Evolutionary conservation across 2,888 invertebrate species (phyloP).

Genomic region (Agonopterix arenella): DNA sequence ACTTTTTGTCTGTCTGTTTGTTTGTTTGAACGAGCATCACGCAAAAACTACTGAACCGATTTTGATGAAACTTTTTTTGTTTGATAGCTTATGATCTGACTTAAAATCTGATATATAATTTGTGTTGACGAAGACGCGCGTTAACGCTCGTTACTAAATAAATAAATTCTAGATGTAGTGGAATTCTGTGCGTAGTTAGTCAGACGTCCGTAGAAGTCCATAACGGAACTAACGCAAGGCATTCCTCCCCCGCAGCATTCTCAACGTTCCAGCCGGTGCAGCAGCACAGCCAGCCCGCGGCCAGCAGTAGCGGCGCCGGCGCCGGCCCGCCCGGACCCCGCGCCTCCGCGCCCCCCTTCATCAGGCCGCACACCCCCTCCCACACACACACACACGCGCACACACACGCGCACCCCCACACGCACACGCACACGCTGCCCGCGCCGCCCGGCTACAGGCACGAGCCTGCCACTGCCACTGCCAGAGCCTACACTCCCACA

Average conservation of each 20-base stretch:
- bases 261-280: constrained; percentile 30
- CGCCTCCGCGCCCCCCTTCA: not conserved
- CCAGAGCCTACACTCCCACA: constrained; percentile 12
- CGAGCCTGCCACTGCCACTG: constrained; percentile 14
- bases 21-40: too few relatives aligned
- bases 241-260: constrained; percentile 35
- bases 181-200: too few relatives aligned
- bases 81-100: too few relatives aligned
- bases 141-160: too few relatives aligned
- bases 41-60: too few relatives aligned
- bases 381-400: not conserved
- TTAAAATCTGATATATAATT: too few relatives aligned
- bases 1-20: too few relatives aligned
- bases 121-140: too few relatives aligned
- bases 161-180: too few relatives aligned
- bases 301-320: not conserved
- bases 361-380: not conserved
- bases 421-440: constrained; percentile 6
- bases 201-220: too few relatives aligned
- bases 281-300: not conserved
- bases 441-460: constrained; percentile 5
- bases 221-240: too few relatives aligned
- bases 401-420: constrained; percentile 8
- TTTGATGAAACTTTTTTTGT: too few relatives aligned
- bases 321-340: not conserved